A percentile compares a stretch with the other conserved stretches of the same genome.
These are phyloP conservation scores for Adela reaumurella DNA, from an alignment of 2,888 invertebrate genomes.

Conservation along the genomic window DNA sequence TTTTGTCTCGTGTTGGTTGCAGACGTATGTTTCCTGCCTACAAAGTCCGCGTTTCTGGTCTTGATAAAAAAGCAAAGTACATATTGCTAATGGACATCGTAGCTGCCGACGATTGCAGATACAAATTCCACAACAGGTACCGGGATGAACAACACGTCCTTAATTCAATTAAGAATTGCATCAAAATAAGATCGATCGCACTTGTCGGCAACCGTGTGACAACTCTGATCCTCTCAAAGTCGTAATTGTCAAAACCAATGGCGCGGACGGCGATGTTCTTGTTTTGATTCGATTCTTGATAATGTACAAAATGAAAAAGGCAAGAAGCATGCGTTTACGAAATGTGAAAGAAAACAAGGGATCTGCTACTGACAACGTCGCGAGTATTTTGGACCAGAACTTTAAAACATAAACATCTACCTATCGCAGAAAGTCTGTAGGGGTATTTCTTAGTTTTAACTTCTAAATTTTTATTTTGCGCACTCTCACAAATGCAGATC, in stretches of 20 bases:
- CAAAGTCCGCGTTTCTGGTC: conserved; percentile 93
- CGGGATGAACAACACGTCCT: conserved; percentile 20
- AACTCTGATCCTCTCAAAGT: too few species aligned
- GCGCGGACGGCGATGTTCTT: conserved; percentile 22
- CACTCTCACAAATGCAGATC: conserved; percentile 31
- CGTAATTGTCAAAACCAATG: too few species aligned
- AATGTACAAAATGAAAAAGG: conserved; percentile 43
- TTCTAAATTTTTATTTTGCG: neutral
- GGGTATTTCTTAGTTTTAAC: neutral
- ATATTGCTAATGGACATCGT: conserved; percentile 97
- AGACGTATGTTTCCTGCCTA: conserved; percentile 98
- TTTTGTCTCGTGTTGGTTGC: conserved; percentile 61
- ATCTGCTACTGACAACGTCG: conserved; percentile 23
- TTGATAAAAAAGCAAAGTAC: conserved; percentile 97
- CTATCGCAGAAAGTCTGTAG: too few species aligned
- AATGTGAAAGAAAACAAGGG: conserved; percentile 29
- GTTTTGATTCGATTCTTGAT: conserved; percentile 50
- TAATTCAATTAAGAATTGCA: conserved; percentile 32
- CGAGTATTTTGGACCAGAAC: too few species aligned
- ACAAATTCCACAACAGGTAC: conserved; percentile 93
- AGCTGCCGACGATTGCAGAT: conserved; percentile 93
- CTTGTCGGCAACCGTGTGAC: neutral
- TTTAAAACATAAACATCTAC: too few species aligned
- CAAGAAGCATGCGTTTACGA: conserved; percentile 65
- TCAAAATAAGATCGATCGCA: conserved; percentile 38